Conservation (phyloP, 2,888 invertebrate species). For the Pasiphila rectangulata region DNA sequence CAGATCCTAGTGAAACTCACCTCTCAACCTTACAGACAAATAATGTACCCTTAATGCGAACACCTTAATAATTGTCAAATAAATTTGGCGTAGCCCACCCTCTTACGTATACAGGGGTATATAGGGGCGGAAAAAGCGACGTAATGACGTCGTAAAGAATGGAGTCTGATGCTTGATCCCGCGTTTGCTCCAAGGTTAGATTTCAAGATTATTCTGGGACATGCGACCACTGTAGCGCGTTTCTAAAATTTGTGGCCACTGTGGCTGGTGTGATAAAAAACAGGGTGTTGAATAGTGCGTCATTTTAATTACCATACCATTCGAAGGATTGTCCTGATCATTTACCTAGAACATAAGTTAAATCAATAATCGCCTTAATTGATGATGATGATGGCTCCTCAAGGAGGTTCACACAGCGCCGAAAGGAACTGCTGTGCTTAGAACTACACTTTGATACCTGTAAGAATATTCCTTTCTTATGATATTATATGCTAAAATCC, state of each 20-base stretch:
- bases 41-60: constrained; percentile 75
- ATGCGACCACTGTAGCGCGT: no score
- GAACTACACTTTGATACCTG: no score
- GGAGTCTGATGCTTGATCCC: constrained; percentile 40
- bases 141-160: constrained; percentile 73
- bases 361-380: no score
- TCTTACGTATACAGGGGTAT: constrained; percentile 46
- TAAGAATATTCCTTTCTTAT: no score
- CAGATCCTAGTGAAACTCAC: constrained; percentile 2
- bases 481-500: no score
- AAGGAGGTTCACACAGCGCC: no score
- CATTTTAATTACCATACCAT: no score
- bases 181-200: constrained; percentile 18
- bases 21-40: constrained; percentile 34
- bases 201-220: constrained; percentile 3
- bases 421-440: no score
- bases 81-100: constrained; percentile 71
- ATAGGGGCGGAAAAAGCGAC: constrained; percentile 44
- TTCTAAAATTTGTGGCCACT: neutral
- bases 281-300: no score
- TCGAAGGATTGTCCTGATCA: no score
- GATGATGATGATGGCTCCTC: no score
- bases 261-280: neutral
- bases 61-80: constrained; percentile 80
- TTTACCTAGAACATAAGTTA: no score